These are phyloP conservation scores for Sesamia nonagrioides DNA, from an alignment of 1,140 invertebrate species.

Conservation along the genomic window DNA sequence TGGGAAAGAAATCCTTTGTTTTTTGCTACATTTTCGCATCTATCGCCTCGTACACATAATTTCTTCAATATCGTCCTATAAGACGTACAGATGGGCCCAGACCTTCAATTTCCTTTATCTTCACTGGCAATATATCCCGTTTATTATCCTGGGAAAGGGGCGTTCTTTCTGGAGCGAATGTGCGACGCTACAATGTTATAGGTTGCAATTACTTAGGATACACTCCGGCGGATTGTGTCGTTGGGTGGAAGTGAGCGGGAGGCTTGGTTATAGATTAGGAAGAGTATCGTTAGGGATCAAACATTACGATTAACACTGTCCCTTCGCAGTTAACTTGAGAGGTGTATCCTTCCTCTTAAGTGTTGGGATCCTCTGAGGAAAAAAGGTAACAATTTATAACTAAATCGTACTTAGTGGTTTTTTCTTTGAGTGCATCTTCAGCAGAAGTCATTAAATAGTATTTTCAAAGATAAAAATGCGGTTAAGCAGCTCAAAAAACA, in stretches of 20 bases:
- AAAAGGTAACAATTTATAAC: too few species aligned
- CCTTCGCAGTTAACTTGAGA: too few species aligned
- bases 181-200: conserved; percentile 13
- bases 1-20: neutral
- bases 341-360: too few species aligned
- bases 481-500: too few species aligned
- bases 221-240: conserved; percentile 11
- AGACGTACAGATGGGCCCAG: conserved; percentile 3
- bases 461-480: too few species aligned
- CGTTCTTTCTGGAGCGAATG: conserved; percentile 21
- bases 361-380: too few species aligned
- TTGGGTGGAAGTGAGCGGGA: neutral
- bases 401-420: too few species aligned
- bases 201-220: conserved; percentile 25
- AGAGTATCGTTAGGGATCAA: neutral
- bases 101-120: conserved; percentile 33
- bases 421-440: too few species aligned
- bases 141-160: conserved; percentile 31
- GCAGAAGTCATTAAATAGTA: too few species aligned
- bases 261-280: neutral
- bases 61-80: neutral
- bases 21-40: neutral
- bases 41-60: neutral
- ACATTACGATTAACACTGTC: neutral
- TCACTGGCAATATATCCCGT: conserved; percentile 16